Percentiles rank a stretch among this genome's conserved stretches.
These are phyloP conservation scores for Polyploca ridens DNA, from an alignment of 2,888 invertebrate genomes.

Conservation along the genomic window DNA sequence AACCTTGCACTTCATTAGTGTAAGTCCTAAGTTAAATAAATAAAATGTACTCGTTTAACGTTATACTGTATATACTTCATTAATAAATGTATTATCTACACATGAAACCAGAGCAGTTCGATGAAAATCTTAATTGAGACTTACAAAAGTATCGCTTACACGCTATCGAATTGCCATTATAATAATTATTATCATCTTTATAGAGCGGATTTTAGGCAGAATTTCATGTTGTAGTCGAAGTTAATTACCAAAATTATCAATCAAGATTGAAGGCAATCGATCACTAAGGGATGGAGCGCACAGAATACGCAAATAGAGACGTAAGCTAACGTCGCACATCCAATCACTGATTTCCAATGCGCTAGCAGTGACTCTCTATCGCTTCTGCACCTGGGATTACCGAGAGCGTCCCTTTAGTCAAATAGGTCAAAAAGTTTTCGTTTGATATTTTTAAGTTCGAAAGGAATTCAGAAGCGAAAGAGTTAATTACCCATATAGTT, in stretches of 20 bases:
- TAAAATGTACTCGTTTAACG: too few species aligned
- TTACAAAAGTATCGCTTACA: too few species aligned
- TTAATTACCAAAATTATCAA: neutral
- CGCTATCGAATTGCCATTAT: too few species aligned
- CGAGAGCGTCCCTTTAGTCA: constrained; percentile 40
- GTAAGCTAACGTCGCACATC: constrained; percentile 41
- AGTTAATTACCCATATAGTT: constrained; percentile 56
- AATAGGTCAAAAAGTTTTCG: constrained; percentile 49
- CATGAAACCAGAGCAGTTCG: too few species aligned
- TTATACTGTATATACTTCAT: too few species aligned
- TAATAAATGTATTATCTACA: too few species aligned
- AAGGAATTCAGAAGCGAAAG: constrained; percentile 45
- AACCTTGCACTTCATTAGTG: too few species aligned
- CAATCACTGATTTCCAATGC: constrained; percentile 72
- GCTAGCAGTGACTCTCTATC: constrained; percentile 55
- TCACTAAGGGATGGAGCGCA: neutral
- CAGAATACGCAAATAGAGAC: constrained; percentile 49
- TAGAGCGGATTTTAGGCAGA: neutral
- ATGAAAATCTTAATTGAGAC: too few species aligned
- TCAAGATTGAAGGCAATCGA: neutral
- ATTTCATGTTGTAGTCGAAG: neutral
- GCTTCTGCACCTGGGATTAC: constrained; percentile 68
- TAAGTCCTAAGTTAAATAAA: too few species aligned
- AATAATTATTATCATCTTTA: too few species aligned
- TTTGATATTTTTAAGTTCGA: constrained; percentile 58